phyloP scores from a whole-genome alignment of 2,113 vertebrate genomes.

The Myrmecophaga tridactyla region DNA sequence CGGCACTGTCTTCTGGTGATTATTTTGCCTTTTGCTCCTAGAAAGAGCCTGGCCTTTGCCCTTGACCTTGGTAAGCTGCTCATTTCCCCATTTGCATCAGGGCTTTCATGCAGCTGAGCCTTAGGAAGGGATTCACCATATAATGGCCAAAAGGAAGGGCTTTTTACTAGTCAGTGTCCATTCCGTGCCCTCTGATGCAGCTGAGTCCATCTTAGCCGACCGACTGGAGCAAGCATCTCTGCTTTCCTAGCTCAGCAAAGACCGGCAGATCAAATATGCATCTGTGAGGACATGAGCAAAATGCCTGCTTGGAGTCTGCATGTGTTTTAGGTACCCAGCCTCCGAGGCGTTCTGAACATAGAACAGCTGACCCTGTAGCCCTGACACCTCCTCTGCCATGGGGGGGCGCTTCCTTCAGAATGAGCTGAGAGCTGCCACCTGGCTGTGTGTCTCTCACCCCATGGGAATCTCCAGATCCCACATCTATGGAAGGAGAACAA shows the following conservation, averaged over 20 bases:
- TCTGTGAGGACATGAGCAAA: fast-evolving
- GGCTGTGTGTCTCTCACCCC: background rate
- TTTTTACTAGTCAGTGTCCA: fast-evolving
- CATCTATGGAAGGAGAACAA: too few species aligned
- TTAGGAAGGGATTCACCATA: fast-evolving
- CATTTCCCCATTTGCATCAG: background rate
- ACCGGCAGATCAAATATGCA: fast-evolving
- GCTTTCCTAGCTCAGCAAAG: background rate
- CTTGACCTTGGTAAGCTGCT: background rate
- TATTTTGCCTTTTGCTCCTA: background rate
- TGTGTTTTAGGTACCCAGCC: fast-evolving
- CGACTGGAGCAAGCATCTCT: background rate
- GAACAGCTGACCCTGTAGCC: fast-evolving
- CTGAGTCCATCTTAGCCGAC: fast-evolving
- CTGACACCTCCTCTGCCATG: fast-evolving
- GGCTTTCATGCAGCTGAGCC: background rate
- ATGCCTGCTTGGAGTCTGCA: fast-evolving
- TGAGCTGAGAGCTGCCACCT: too few species aligned
- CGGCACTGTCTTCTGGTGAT: fast-evolving
- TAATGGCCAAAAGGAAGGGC: background rate
- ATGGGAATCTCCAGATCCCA: background rate
- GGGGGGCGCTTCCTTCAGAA: background rate
- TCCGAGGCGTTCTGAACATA: background rate
- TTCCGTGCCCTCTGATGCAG: fast-evolving
- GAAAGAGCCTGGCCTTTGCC: background rate